Percentiles rank a stretch among this genome's conserved stretches.
These are phyloP conservation scores for Tipula confusa DNA, from an alignment of 2,888 invertebrate species.

Conservation along the genomic window DNA sequence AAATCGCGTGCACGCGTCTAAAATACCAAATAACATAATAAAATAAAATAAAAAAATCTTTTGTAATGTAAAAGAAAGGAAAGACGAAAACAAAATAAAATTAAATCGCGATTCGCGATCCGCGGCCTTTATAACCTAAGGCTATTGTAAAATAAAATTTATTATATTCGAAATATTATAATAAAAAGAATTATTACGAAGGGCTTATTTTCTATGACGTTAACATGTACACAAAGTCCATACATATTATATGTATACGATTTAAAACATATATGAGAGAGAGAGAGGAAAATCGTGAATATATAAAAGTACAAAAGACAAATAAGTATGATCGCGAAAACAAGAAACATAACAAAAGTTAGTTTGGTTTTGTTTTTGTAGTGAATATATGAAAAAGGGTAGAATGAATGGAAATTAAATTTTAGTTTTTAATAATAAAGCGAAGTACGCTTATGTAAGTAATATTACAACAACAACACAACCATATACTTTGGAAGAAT, in stretches of 20 bases:
- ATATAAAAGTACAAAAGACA: neutral
- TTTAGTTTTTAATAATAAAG: neutral
- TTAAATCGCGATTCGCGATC: conserved; percentile 28
- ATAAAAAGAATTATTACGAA: conserved; percentile 1
- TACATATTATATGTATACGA: no score
- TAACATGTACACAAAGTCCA: conserved; percentile 6
- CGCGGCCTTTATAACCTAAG: conserved; percentile 29
- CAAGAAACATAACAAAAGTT: conserved; percentile 20
- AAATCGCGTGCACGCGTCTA: conserved; percentile 28
- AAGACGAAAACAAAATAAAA: neutral
- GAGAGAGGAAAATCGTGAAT: neutral
- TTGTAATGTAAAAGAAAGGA: neutral
- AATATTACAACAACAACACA: neutral
- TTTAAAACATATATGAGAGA: no score
- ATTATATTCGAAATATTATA: neutral
- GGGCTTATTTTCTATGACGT: conserved; percentile 20
- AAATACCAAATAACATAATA: neutral
- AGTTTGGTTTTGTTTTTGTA: neutral
- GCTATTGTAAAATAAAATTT: conserved; percentile 21
- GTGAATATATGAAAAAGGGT: neutral
- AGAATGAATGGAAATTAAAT: neutral
- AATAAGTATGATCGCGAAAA: conserved; percentile 20
- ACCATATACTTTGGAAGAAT: neutral
- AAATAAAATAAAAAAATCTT: conserved; percentile 3
- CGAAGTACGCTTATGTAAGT: neutral